These are phyloP conservation scores for Ictalurus punctatus DNA, from an alignment of 2,113 vertebrate genomes.

Conservation along the genomic window DNA sequence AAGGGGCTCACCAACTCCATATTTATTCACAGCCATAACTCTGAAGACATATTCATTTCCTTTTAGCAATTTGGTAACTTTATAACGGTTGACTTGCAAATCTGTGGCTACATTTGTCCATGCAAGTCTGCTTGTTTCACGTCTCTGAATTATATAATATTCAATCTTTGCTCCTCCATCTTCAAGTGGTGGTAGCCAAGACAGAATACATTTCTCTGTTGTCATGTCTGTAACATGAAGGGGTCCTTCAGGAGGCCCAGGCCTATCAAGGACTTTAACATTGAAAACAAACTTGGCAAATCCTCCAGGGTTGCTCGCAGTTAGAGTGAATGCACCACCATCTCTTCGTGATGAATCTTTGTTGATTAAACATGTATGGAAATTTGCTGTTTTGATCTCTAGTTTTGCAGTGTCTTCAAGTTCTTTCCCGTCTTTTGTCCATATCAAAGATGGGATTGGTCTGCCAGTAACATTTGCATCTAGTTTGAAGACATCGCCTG, in stretches of 20 bases:
- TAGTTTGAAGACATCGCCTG: slow-evolving; percentile 90
- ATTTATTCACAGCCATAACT: slow-evolving; percentile 99
- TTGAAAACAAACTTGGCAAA: slow-evolving; percentile 94
- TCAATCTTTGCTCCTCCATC: slow-evolving; percentile 96
- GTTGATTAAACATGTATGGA: slow-evolving; percentile 84
- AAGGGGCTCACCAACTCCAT: slow-evolving; percentile 89
- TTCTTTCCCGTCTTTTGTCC: slow-evolving; percentile 95
- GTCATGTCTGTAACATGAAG: slow-evolving; percentile 85
- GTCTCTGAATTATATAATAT: slow-evolving; percentile 91
- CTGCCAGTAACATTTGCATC: slow-evolving; percentile 89
- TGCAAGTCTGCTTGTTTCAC: slow-evolving; percentile 94
- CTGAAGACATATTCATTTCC: slow-evolving; percentile 98
- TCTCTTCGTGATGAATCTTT: slow-evolving; percentile 92
- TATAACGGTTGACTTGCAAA: slow-evolving; percentile 89
- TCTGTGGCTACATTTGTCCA: slow-evolving; percentile 95
- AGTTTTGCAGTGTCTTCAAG: slow-evolving; percentile 88
- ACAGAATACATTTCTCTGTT: slow-evolving; percentile 91
- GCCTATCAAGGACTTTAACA: slow-evolving; percentile 95
- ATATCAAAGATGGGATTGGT: slow-evolving; percentile 87
- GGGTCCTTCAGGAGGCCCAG: slow-evolving; percentile 91
- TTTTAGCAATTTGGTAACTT: slow-evolving; percentile 93
- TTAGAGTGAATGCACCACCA: slow-evolving; percentile 86
- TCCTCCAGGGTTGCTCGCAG: slow-evolving; percentile 94
- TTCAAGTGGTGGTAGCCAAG: slow-evolving; percentile 91
- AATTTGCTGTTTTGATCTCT: slow-evolving; percentile 91